Conservation (phyloP, 2,888 invertebrate genomes). For the Chymomyza fuscimana region DNA sequence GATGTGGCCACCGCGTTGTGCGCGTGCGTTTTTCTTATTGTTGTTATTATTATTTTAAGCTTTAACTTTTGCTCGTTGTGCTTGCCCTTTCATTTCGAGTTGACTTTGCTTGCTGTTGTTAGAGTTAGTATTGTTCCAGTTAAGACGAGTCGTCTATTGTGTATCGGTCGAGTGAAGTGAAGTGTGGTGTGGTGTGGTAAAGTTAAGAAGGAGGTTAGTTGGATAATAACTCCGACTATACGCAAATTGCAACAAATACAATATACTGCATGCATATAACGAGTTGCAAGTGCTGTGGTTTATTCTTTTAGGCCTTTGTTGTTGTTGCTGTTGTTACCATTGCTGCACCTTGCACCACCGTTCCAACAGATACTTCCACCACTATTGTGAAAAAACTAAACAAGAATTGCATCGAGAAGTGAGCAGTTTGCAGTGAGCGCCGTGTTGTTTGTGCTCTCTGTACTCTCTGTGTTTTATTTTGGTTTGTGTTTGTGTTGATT, state of each 20-base stretch:
- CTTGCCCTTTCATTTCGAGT: slow-evolving; percentile 62
- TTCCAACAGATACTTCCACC: slow-evolving; percentile 32
- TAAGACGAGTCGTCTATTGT: slow-evolving; percentile 24
- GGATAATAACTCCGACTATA: slow-evolving; percentile 30
- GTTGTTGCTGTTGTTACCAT: neutral
- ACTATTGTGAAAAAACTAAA: slow-evolving; percentile 61
- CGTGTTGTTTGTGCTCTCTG: neutral
- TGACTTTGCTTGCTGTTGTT: slow-evolving; percentile 41
- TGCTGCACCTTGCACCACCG: slow-evolving; percentile 4
- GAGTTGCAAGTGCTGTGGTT: slow-evolving; percentile 4
- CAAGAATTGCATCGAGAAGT: slow-evolving; percentile 57
- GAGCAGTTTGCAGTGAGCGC: neutral
- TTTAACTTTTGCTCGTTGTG: slow-evolving; percentile 63
- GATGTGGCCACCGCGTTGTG: slow-evolving; percentile 70
- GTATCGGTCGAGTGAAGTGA: slow-evolving; percentile 14
- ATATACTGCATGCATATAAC: neutral
- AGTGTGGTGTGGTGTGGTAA: neutral
- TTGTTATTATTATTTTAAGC: slow-evolving; percentile 64
- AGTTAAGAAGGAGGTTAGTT: slow-evolving; percentile 36
- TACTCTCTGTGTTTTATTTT: slow-evolving; percentile 16
- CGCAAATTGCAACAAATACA: slow-evolving; percentile 32
- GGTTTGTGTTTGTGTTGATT: slow-evolving; percentile 37
- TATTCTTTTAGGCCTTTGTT: slow-evolving; percentile 9
- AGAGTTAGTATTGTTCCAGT: slow-evolving; percentile 39
- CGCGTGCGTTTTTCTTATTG: slow-evolving; percentile 63